Base-by-base conservation (phyloP, 1,140 invertebrate genomes). In the Thaumetopoea pityocampa region DNA sequence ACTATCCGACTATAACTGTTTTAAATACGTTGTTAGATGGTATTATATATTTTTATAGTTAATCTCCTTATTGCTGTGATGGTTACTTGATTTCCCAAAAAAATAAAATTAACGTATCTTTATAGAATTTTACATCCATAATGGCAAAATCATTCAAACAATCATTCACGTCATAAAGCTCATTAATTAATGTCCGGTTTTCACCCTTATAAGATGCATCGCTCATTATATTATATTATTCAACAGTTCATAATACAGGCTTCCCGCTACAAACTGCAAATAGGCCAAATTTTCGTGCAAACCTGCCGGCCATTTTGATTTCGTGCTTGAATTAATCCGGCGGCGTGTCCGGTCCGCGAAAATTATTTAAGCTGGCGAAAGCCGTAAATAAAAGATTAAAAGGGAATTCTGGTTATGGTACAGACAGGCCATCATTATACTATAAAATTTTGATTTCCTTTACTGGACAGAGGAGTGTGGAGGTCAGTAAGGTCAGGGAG, bases 311-410 rank as follows among this genome's bases (percentile, higher is more conserved):
- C 57, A 76, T 76, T 76, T 67, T 69, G 59, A 59, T 69, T 69
- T 58, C 63, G 55, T 68, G 61, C 54, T 67, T 60, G 55, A 73
- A 77, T 70, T 74, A 77, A 77, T 80, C 70, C 70, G 46, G 56
- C 44, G 61, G 61, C 63, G 46, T 69, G 67, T 68, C 66, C 67
- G 56, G 43, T 29, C 47, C 60, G 46, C 36, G 58, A 56, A 65
- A 59, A 72, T 77, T 67, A 74, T 77, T 70, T 72, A 68, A 53
- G 66, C 61, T 65, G 61, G 57, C 58, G 62, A 64, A 65, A 48
- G 17, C 43, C 57, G 69, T 69, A 65, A 67, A 76, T 69, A 73
- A 67, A 57, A 67, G 67, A 73, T 76, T 64, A 76, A 67, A 50
- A 19, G 51, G 45, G 47, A 57, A 65, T 46, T 57, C 61, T 78